phyloP scores from a whole-genome alignment of 2,113 vertebrate species.

The Macquaria australasica region DNA sequence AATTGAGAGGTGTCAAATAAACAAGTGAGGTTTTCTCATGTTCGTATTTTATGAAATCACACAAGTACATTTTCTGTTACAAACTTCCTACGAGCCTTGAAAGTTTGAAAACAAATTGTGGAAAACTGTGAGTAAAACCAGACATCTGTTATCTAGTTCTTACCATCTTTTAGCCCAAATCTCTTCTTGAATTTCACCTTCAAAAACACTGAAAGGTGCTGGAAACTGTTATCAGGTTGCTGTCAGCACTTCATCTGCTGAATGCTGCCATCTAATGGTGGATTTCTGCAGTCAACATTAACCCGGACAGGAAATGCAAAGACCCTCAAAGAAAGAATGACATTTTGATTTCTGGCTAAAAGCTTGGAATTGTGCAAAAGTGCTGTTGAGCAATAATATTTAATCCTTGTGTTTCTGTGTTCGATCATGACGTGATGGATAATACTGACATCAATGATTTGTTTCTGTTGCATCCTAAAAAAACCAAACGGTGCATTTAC shows the following conservation, averaged over 20 bases:
- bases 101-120: too few relatives aligned
- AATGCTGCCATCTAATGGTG: slow-evolving; percentile 48
- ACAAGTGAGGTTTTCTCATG: too few relatives aligned
- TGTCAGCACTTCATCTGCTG: background rate
- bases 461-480: background rate
- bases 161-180: too few relatives aligned
- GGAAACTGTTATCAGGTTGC: too few relatives aligned
- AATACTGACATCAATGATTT: background rate
- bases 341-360: background rate
- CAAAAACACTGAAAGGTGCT: background rate
- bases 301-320: background rate
- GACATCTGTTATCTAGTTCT: background rate
- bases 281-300: background rate
- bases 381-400: background rate
- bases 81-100: too few relatives aligned
- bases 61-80: too few relatives aligned
- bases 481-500: background rate
- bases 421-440: background rate
- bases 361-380: background rate
- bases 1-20: too few relatives aligned
- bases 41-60: too few relatives aligned
- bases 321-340: background rate
- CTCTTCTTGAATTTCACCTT: background rate
- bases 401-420: background rate
- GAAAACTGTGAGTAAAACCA: background rate